Evolutionary conservation across 2,797 vertebrate species (phyloP), one percentile per base, ranked within the genome.

Genomic region (Siniperca obscura): DNA sequence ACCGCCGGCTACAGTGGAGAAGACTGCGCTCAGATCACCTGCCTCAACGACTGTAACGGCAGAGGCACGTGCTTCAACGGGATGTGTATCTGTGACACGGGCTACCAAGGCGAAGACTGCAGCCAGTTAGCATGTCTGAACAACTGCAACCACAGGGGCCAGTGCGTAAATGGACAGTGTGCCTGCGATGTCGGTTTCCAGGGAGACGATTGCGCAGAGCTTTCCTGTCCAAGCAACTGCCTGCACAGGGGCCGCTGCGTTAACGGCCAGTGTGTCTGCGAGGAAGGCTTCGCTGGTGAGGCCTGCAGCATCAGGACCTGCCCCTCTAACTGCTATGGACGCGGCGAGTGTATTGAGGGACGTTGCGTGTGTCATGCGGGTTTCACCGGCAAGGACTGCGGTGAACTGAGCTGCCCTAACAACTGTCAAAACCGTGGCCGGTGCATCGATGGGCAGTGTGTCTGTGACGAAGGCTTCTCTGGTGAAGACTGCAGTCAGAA

Each of bases 71-170:
- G 98, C 34, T 38, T 96, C 30, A 87, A 90, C 0, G 98, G 98
- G 2, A 86, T 17, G 30, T 99, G 98, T 0, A 76, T 97, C 83
- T 99, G 98, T 4, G 94, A 97, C 0, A 66, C 87, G 0, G 98
- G 96, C 0, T 99, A 95, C 91, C 84, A 93, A 0, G 97, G 97
- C 0, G 92, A 95, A 0, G 97, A 97, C 90, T 99, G 98, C 0
- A 92, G 93, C 1, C 95, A 96, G 83, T 87, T 97, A 27, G 91
- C 93, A 0, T 99, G 98, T 34, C 95, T 94, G 36, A 91, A 85
- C 0, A 93, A 97, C 90, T 99, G 98, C 9, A 92, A 96, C 71
- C 64, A 68, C 74, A 93, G 88, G 0, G 98, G 98, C 1, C 96
- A 86, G 76, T 99, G 98, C 0, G 70, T 97, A 7, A 91, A 95